Percentiles rank a stretch among this genome's conserved stretches.
phyloP scores from a whole-genome alignment of 2,113 vertebrate species.

The Garra rufa region DNA sequence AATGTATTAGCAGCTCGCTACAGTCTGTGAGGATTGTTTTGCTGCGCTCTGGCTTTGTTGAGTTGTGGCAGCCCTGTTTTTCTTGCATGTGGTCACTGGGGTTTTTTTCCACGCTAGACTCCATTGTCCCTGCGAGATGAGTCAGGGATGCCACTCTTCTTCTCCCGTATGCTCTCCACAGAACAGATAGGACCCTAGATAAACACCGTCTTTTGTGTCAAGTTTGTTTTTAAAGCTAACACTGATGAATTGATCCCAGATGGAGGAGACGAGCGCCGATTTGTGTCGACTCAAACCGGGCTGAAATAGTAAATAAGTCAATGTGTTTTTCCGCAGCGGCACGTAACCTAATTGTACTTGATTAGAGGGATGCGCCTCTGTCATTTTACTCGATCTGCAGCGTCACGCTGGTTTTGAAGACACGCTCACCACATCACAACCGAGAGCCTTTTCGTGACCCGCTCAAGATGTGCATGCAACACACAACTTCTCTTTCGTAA shows the following conservation, averaged over 20 bases:
- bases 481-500: conserved; percentile 8
- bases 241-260: conserved; percentile 19
- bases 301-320: background rate
- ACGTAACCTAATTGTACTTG: conserved; percentile 28
- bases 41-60: conserved; percentile 40
- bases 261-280: background rate
- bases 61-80: conserved; percentile 57
- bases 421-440: conserved; percentile 8
- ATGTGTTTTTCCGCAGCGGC: conserved; percentile 9
- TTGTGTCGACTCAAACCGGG: background rate
- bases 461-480: background rate
- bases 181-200: conserved; percentile 18
- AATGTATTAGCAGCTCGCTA: conserved; percentile 35
- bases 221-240: conserved; percentile 31
- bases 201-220: conserved; percentile 4
- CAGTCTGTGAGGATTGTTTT: conserved; percentile 49
- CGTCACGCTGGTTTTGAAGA: conserved; percentile 21
- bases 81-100: conserved; percentile 49
- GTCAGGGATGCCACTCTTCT: conserved; percentile 33
- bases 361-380: conserved; percentile 50
- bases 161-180: background rate
- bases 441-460: conserved; percentile 7
- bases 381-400: conserved; percentile 28
- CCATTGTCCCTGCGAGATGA: conserved; percentile 36
- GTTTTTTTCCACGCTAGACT: conserved; percentile 31